Evolutionary conservation across 2,888 invertebrate species (phyloP).

Genomic region (Saturnia japonica): DNA sequence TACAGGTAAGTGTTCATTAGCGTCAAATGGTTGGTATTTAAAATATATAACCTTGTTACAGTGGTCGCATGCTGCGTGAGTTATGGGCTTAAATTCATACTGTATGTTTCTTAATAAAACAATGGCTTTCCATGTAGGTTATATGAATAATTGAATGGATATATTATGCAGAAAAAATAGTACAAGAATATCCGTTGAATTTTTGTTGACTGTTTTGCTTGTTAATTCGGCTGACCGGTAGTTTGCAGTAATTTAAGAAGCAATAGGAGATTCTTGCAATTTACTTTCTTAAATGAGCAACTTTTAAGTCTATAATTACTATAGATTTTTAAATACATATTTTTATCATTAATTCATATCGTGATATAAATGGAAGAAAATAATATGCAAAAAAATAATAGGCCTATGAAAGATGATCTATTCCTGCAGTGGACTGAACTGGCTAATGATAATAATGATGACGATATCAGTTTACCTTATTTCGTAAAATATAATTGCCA

Average conservation of each 20-base stretch:
- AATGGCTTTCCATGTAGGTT: background rate
- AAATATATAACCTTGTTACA: slow-evolving; percentile 3
- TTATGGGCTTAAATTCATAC: background rate
- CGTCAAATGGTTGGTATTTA: background rate
- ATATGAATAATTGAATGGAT: background rate
- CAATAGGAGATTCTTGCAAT: background rate
- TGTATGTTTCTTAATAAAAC: background rate
- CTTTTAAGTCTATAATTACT: no score
- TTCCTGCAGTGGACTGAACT: background rate
- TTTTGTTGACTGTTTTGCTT: background rate
- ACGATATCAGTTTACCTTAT: background rate
- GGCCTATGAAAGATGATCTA: background rate
- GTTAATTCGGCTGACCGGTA: background rate
- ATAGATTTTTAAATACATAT: no score
- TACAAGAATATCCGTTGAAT: background rate
- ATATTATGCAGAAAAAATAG: background rate
- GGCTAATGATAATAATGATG: background rate
- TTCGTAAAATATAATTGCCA: background rate
- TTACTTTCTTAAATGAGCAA: no score
- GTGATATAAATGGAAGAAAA: background rate
- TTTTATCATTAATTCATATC: no score
- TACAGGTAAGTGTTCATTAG: slow-evolving; percentile 13
- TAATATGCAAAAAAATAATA: background rate
- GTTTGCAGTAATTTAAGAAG: background rate
- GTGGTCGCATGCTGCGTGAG: slow-evolving; percentile 9